These are phyloP conservation scores for Nebria brevicollis DNA, from an alignment of 2,888 invertebrate genomes.

Conservation along the genomic window DNA sequence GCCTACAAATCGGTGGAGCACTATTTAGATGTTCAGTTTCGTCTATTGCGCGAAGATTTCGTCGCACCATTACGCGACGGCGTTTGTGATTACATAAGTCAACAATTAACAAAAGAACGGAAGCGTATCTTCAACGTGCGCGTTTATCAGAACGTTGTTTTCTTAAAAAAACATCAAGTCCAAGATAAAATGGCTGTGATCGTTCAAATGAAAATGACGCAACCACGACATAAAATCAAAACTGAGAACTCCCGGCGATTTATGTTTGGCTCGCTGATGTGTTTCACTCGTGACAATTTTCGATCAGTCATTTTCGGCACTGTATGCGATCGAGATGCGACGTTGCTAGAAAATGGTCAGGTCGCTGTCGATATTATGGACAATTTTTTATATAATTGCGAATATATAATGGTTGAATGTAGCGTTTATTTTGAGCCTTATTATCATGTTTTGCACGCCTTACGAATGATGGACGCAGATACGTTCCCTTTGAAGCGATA, in stretches of 20 bases:
- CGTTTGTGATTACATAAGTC: slow-evolving; percentile 59
- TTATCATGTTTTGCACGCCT: slow-evolving; percentile 75
- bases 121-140: slow-evolving; percentile 48
- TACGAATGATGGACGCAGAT: slow-evolving; percentile 68
- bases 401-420: slow-evolving; percentile 77
- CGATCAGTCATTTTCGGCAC: slow-evolving; percentile 75
- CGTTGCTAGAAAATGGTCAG: slow-evolving; percentile 67
- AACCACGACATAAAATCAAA: slow-evolving; percentile 58
- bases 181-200: slow-evolving; percentile 48
- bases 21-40: slow-evolving; percentile 84
- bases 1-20: slow-evolving; percentile 72
- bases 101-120: background rate
- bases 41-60: slow-evolving; percentile 83
- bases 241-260: slow-evolving; percentile 69
- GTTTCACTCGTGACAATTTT: slow-evolving; percentile 78
- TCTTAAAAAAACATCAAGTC: slow-evolving; percentile 30
- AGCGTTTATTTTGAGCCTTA: slow-evolving; percentile 86
- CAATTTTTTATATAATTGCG: slow-evolving; percentile 56
- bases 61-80: slow-evolving; percentile 77
- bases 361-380: slow-evolving; percentile 64
- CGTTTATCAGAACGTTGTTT: slow-evolving; percentile 49
- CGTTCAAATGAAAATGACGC: slow-evolving; percentile 51
- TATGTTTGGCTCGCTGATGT: slow-evolving; percentile 77
- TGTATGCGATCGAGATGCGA: slow-evolving; percentile 69
- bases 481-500: slow-evolving; percentile 76